Base-by-base conservation (phyloP, 2,113 vertebrate species). In the Odocoileus hemionus region DNA sequence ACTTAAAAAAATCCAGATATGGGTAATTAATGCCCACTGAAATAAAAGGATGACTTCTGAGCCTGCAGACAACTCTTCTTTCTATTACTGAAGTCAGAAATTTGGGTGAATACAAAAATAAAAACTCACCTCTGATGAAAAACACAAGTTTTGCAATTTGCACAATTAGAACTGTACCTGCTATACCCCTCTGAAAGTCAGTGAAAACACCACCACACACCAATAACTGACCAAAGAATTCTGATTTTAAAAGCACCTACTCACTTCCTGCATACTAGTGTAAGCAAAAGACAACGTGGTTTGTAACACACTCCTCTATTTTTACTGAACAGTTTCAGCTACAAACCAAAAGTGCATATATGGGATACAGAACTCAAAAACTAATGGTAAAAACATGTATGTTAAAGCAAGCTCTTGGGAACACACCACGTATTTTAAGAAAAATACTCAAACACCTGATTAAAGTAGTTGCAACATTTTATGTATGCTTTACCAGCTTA, bases 21-120 rank as follows among this genome's bases (percentile, higher is more conserved):
- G 78, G 94, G 57, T 94, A n/a, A 96, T 97, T 98, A 98, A 99
- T 98, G 98, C 98, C 98, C 98, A 88, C 60, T 91, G 95, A 86
- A 89, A 96, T 93, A 97, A 94, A 94, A 98, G 67, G 76, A 97
- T 94, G 91, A 97, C 92, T 96, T 96, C 98, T 14, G 43, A 98
- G 98, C 96, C 98, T 97, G 92, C 98, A 98, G 97, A 97, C 98
- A 98, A 98, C 98, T 98, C 97, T 98, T 94, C 98, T 99, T 98
- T 98, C 98, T 98, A 98, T 98, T 98, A 99, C 85, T 98, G 98
- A 98, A 97, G 98, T 98, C 98, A 98, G 98, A 98, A 98, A 98
- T 98, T 97, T 98, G 98, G 98, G 98, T 97, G 97, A 97, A 98
- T 96, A 98, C 92, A 98, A 98, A 96, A 99, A 96, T 98, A 98